phyloP scores from a whole-genome alignment of 2,113 vertebrate genomes.

The Pogonocichla stellata region DNA sequence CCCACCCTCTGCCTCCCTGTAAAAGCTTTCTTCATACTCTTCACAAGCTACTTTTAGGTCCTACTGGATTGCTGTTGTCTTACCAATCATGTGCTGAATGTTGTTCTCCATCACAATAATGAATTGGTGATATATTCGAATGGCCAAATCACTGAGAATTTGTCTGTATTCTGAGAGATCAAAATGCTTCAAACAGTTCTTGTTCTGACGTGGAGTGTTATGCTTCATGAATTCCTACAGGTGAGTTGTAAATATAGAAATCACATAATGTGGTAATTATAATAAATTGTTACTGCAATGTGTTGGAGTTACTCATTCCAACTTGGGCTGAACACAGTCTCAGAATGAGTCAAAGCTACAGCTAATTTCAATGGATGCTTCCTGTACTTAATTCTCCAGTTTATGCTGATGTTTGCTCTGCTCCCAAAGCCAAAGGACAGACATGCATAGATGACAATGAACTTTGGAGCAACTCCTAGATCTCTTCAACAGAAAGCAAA shows the following conservation, averaged over 20 bases:
- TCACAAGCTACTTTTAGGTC: background rate
- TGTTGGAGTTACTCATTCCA: background rate
- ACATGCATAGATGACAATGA: background rate
- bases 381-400: background rate
- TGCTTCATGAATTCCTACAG: slow-evolving; percentile 89
- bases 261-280: background rate
- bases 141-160: slow-evolving; percentile 92
- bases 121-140: slow-evolving; percentile 91
- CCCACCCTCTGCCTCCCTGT: background rate
- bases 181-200: slow-evolving; percentile 92
- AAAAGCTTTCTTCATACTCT: background rate
- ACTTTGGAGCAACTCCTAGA: background rate
- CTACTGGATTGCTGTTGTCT: slow-evolving; percentile 10
- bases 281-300: background rate
- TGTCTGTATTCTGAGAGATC: slow-evolving; percentile 95
- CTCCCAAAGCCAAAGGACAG: background rate
- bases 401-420: background rate
- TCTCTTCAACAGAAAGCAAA: background rate
- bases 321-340: background rate
- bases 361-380: background rate
- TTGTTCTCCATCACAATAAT: slow-evolving; percentile 85
- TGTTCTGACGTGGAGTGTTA: slow-evolving; percentile 87
- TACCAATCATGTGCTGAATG: slow-evolving; percentile 89
- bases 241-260: background rate
- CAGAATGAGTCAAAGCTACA: background rate